A percentile compares a stretch with the other conserved stretches of the same genome.
These are phyloP conservation scores for Muricea muricata DNA, from an alignment of 92 coral and sea anemone genomes.

Conservation along the genomic window DNA sequence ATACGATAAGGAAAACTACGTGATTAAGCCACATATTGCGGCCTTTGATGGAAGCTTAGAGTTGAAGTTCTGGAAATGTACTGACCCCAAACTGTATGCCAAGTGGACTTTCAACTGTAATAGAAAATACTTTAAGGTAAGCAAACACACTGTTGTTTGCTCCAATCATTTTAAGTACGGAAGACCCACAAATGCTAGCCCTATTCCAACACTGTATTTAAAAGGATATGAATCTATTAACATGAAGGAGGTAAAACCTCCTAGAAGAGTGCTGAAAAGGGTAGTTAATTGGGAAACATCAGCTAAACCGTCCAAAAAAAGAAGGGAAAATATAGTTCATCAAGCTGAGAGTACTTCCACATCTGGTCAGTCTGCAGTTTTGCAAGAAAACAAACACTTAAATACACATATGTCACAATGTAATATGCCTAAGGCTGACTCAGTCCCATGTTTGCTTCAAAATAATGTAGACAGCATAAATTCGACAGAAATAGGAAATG, in stretches of 20 bases:
- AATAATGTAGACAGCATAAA: neutral
- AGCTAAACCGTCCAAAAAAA: neutral
- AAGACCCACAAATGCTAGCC: constrained; percentile 19
- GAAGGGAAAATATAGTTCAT: neutral
- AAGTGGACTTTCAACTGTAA: constrained; percentile 26
- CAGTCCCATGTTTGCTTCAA: neutral
- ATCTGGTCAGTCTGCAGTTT: neutral
- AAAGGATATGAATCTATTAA: constrained; percentile 38
- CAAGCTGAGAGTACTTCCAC: neutral
- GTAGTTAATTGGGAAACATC: neutral
- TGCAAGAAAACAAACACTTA: neutral
- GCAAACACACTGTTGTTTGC: constrained; percentile 27
- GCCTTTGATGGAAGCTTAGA: constrained; percentile 3
- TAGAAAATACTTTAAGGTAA: constrained; percentile 7
- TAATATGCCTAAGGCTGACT: neutral
- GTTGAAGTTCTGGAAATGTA: constrained; percentile 15
- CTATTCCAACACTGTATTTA: constrained; percentile 37
- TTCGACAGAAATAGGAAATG: neutral
- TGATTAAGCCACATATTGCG: neutral
- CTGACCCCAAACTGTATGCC: constrained; percentile 14
- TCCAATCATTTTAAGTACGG: constrained; percentile 51
- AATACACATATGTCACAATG: neutral
- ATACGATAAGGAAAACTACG: constrained; percentile 12
- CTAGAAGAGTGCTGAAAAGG: constrained; percentile 23
- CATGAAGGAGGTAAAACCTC: neutral